A percentile compares a stretch with the other conserved stretches of the same genome.
Evolutionary conservation across 1,140 invertebrate species (phyloP).

Genomic region (Cepaea nemoralis): DNA sequence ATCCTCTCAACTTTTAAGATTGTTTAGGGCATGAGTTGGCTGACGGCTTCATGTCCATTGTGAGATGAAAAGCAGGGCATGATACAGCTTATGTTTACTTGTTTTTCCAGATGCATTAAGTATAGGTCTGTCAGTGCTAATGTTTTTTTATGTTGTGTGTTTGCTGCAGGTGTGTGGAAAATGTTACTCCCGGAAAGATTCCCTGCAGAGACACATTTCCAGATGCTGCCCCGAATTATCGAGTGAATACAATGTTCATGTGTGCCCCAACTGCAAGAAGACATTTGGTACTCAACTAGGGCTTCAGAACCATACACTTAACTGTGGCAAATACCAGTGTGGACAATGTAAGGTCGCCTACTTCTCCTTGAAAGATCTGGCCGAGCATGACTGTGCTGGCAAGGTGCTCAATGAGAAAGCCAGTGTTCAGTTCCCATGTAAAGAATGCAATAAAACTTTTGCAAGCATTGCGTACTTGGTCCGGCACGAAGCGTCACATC

Average conservation of each 20-base stretch:
- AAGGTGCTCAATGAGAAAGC: conserved; percentile 45
- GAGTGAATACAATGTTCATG: conserved; percentile 57
- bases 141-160: too few relatives aligned
- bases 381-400: conserved; percentile 56
- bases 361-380: conserved; percentile 54
- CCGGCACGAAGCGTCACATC: conserved; percentile 59
- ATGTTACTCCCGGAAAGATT: conserved; percentile 67
- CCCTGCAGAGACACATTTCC: conserved; percentile 62
- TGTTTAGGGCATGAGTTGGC: too few relatives aligned
- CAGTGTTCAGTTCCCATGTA: conserved; percentile 56
- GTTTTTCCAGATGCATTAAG: too few relatives aligned
- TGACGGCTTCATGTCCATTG: too few relatives aligned
- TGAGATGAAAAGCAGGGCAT: too few relatives aligned
- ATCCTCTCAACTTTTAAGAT: too few relatives aligned
- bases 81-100: too few relatives aligned
- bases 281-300: conserved; percentile 57
- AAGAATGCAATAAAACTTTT: conserved; percentile 62
- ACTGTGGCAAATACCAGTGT: conserved; percentile 60
- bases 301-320: conserved; percentile 56
- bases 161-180: conserved; percentile 54
- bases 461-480: conserved; percentile 59
- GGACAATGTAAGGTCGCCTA: conserved; percentile 61
- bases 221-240: conserved; percentile 62
- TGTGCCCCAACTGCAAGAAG: conserved; percentile 60
- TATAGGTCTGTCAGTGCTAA: too few relatives aligned